A percentile compares a stretch with the other conserved stretches of the same genome.
Evolutionary conservation across 2,888 invertebrate species (phyloP).

Genomic region (Stramonita haemastoma): DNA sequence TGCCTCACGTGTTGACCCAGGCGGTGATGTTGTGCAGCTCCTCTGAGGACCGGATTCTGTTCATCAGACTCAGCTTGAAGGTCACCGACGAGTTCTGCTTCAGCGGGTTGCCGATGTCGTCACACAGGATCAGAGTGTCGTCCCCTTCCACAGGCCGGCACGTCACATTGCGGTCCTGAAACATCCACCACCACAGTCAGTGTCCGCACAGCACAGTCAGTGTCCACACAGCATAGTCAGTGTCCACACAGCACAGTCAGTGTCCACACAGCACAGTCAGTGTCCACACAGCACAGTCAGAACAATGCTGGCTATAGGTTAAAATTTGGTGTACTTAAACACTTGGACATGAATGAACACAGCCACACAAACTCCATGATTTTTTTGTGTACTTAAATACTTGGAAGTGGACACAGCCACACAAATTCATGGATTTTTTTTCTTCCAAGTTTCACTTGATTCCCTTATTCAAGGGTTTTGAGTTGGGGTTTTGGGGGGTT

Average conservation of each 20-base stretch:
- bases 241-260: background rate
- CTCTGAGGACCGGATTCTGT: slow-evolving; percentile 46
- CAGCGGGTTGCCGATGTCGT: slow-evolving; percentile 66
- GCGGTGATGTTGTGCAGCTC: slow-evolving; percentile 81
- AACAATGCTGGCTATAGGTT: too few species aligned
- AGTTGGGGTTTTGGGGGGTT: too few species aligned
- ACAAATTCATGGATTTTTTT: too few species aligned
- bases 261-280: background rate
- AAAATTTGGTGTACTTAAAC: too few species aligned
- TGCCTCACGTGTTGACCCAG: slow-evolving; percentile 92
- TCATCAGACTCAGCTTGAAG: slow-evolving; percentile 56
- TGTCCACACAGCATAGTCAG: too few species aligned
- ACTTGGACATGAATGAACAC: too few species aligned
- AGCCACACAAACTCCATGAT: too few species aligned
- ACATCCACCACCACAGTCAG: background rate
- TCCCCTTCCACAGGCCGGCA: slow-evolving; percentile 49
- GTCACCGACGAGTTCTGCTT: slow-evolving; percentile 41
- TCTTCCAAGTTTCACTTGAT: too few species aligned
- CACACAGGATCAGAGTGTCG: slow-evolving; percentile 59
- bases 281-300: background rate
- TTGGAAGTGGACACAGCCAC: too few species aligned
- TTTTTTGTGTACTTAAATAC: too few species aligned
- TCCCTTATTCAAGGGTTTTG: too few species aligned
- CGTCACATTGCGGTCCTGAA: slow-evolving; percentile 51
- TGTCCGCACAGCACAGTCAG: background rate